Evolutionary conservation across 2,113 vertebrate genomes (phyloP), one percentile per base, ranked within the genome.

Genomic region (Thunnus thynnus): DNA sequence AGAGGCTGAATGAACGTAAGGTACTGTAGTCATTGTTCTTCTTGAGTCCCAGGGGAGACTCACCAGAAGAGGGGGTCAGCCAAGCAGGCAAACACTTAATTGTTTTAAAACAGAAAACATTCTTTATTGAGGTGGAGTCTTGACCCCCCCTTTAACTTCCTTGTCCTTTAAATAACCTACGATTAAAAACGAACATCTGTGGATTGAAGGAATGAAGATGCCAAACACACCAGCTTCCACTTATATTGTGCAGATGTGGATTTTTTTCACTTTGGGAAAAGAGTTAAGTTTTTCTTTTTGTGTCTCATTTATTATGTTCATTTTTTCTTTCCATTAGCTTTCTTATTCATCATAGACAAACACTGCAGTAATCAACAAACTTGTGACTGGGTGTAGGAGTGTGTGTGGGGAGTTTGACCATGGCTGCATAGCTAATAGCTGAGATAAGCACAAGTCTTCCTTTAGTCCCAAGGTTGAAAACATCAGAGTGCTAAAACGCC

Each of bases 31-130:
- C 88, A 93, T 94, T 94, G 91, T 94, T 94, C 85, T 83, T 27
- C 32, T 48, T 0, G n/a, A n/a, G 71, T 79, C 85, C 89, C 86
- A 14, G 86, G 92, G 90, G 92, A 90, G 27, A 78, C 63, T 86
- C 84, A 81, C 74, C 83, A 90, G 87, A 88, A 80, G 81, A 71
- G 41, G 71, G 84, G 93, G 93, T 94, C 93, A 95, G 93, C 94
- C 95, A 95, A 94, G 61, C 80, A 89, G 93, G 91, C 88, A 91
- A 91, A 92, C 86, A 80, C 72, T 86, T 91, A 91, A 94, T 94
- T 94, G 93, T 94, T 94, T 87, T 76, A 89, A 87, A 94, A 88
- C 75, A 94, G 86, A 94, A 94, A 95, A 94, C 92, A 93, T 91
- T 91, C 92, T 91, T 91, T 89, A 89, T 86, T 92, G 75, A 92